phyloP scores from a whole-genome alignment of 2,888 invertebrate genomes.

The Eumacrocentrus americanus region DNA sequence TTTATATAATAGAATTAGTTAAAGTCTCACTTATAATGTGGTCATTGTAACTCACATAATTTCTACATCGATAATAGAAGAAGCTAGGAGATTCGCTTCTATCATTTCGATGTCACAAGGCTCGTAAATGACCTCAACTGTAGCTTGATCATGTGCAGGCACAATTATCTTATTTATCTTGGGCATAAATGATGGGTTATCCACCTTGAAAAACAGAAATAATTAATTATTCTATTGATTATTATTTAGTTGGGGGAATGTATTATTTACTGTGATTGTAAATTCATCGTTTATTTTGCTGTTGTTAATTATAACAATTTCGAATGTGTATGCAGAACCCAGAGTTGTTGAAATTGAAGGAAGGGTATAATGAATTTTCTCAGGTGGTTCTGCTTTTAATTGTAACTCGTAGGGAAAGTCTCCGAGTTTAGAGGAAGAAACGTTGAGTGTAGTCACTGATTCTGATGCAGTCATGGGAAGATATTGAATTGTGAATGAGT shows the following conservation, averaged over 20 bases:
- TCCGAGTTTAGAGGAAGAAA: constrained; percentile 41
- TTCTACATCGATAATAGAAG: constrained; percentile 43
- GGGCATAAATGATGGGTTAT: constrained; percentile 41
- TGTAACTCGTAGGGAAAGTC: constrained; percentile 46
- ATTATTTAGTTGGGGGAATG: background rate
- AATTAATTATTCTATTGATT: background rate
- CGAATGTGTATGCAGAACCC: constrained; percentile 39
- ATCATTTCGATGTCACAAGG: constrained; percentile 40
- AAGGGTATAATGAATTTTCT: constrained; percentile 32
- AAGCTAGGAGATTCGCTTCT: constrained; percentile 37
- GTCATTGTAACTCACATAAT: constrained; percentile 43
- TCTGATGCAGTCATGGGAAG: constrained; percentile 41
- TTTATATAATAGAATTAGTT: too few species aligned
- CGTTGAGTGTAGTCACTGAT: constrained; percentile 31
- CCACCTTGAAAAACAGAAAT: constrained; percentile 34
- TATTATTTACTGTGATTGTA: constrained; percentile 36
- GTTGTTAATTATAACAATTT: constrained; percentile 39
- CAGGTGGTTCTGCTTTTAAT: constrained; percentile 40
- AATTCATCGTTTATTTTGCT: constrained; percentile 36
- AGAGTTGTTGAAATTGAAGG: constrained; percentile 34
- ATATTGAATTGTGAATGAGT: constrained; percentile 35
- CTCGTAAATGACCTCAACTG: constrained; percentile 45
- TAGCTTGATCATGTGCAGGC: constrained; percentile 19
- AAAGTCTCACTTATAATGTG: too few species aligned
- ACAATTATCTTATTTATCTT: constrained; percentile 32